Percentiles rank a stretch among this genome's conserved stretches.
phyloP scores from a whole-genome alignment of 2,888 invertebrate genomes.

The Pemphredon lugubris region DNA sequence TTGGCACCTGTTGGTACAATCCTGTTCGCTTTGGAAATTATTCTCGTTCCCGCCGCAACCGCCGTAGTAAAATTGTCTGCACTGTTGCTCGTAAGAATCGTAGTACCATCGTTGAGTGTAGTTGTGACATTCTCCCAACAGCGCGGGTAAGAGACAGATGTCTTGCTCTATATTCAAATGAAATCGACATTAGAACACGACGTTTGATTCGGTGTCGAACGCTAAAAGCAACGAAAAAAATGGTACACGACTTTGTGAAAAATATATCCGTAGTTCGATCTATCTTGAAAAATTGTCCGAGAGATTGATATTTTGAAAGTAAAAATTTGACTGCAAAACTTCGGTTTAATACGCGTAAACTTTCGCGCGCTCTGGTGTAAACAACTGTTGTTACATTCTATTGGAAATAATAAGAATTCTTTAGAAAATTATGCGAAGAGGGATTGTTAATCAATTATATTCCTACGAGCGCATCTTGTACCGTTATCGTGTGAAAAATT shows the following conservation, averaged over 20 bases:
- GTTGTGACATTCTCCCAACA: conserved; percentile 89
- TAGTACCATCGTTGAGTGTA: conserved; percentile 91
- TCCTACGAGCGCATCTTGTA: too few species aligned
- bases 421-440: too few species aligned
- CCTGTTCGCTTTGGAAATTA: conserved; percentile 87
- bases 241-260: not conserved
- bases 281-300: not conserved
- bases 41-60: conserved; percentile 96
- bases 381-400: too few species aligned
- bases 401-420: too few species aligned
- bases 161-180: conserved; percentile 83
- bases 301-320: not conserved
- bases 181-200: not conserved
- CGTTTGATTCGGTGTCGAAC: not conserved
- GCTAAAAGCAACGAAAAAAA: conserved; percentile 2
- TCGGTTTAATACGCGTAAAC: not conserved
- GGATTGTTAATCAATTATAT: too few species aligned
- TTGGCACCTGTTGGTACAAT: conserved; percentile 87
- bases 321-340: not conserved
- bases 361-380: not conserved
- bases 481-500: too few species aligned
- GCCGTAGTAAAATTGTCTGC: conserved; percentile 92
- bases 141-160: conserved; percentile 89
- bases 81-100: conserved; percentile 88
- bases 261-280: not conserved